Evolutionary conservation across 2,888 invertebrate genomes (phyloP).

Genomic region (Hyposoter dolosus): DNA sequence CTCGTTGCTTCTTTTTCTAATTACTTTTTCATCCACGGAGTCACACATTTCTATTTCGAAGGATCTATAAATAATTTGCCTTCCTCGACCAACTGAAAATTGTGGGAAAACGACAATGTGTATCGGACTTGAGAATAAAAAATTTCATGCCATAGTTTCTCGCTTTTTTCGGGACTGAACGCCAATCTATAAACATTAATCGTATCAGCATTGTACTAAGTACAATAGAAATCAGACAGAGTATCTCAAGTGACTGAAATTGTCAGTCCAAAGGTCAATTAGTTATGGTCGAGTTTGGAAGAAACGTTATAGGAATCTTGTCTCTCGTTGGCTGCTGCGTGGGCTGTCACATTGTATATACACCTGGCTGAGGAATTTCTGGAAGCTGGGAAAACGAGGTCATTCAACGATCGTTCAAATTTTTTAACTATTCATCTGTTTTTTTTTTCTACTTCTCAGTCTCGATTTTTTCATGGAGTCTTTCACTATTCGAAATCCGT

Average conservation of each 20-base stretch:
- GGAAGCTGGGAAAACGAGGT: background rate
- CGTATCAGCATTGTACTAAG: background rate
- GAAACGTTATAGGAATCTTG: background rate
- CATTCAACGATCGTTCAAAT: background rate
- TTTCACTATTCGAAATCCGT: background rate
- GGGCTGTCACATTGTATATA: background rate
- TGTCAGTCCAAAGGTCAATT: slow-evolving; percentile 4
- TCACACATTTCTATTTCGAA: background rate
- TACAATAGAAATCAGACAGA: background rate
- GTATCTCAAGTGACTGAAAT: background rate
- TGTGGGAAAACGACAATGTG: background rate
- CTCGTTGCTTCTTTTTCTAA: background rate
- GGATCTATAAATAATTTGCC: background rate
- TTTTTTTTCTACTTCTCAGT: background rate
- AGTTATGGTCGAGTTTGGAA: background rate
- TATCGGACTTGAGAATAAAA: background rate
- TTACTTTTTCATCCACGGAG: background rate
- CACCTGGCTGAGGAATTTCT: background rate
- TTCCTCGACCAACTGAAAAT: background rate
- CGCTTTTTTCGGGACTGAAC: background rate
- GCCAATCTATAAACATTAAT: background rate
- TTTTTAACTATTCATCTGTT: background rate
- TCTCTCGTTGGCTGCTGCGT: background rate
- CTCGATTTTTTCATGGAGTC: background rate
- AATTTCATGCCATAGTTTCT: background rate